Base-by-base conservation (phyloP, 2,888 invertebrate genomes). In the Hemicrepidius hirtus region DNA sequence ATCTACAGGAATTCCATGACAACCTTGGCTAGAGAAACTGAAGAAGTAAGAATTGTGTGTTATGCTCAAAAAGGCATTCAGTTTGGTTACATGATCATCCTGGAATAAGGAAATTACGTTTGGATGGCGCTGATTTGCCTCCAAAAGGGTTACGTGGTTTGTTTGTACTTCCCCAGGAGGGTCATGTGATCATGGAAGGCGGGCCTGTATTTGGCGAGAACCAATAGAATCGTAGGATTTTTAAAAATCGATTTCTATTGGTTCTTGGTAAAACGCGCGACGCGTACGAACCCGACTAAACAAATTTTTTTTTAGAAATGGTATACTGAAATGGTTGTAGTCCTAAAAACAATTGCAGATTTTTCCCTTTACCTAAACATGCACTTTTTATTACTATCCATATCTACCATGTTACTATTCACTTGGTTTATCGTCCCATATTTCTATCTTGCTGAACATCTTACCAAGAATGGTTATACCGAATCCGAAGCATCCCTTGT, bases 341-440 rank as follows among this genome's bases (percentile, higher is more conserved):
- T 90, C 60, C 86, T 94, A 40, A 92, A 90, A 84, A 92, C 92
- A 68, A 93, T 94, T 81, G 91, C 93, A 85, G 95, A 96, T 86
- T 93, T 95, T 81, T 91, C 92, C 21, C 90, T 95, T 84, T 94
- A 96, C 84, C 88, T 92, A 83, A 92, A 93, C 83, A 86, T 91
- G 68, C 94, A 95, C 78, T 96, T 95, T 86, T 88, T 94, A 76
- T 88, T 95, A 53, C 91, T 97, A 83, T 95, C 95, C 68, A 83
- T 96, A 13, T 95, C 97, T 65, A 97, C 97, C 77, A 92, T 97
- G 79, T 89, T 97, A 65, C 90, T 98, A 63, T 98, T 97, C 87
- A 92, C 94, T 81, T 97, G 97, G 95, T 95, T 95, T 86, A 97
- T 98, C 82, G 95, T 98, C 70, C 97, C 97, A 12, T 98, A 98